Evolutionary conservation across 2,797 vertebrate genomes (phyloP).

Genomic region (Emydoidea blandingii): DNA sequence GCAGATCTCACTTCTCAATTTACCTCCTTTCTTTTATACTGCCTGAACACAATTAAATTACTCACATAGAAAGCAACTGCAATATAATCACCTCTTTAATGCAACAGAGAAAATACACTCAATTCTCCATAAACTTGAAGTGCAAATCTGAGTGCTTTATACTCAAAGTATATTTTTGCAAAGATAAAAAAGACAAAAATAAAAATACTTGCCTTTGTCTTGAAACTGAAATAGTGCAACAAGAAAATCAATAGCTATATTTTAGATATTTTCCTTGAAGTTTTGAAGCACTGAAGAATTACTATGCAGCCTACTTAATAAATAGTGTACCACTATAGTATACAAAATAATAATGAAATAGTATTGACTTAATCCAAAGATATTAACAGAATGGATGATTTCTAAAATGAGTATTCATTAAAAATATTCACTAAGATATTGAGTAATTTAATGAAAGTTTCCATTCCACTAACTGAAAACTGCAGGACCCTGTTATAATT

Average conservation of each 20-base stretch:
- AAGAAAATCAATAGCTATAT: background rate
- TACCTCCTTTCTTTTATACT: background rate
- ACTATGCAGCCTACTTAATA: rapidly evolving
- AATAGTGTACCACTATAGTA: background rate
- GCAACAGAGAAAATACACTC: background rate
- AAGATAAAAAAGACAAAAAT: background rate
- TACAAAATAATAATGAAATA: background rate
- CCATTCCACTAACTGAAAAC: slow-evolving; percentile 6
- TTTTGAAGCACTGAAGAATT: slow-evolving; percentile 13
- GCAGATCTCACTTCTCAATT: background rate
- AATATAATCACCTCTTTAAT: background rate
- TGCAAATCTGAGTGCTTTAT: background rate
- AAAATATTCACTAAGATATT: background rate
- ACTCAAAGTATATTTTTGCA: background rate
- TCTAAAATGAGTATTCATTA: background rate
- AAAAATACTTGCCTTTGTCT: background rate
- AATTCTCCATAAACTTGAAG: background rate
- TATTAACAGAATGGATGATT: background rate
- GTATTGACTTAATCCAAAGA: background rate
- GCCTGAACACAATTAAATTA: rapidly evolving
- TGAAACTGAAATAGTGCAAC: background rate
- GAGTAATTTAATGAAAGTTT: background rate
- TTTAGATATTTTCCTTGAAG: background rate
- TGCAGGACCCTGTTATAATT: slow-evolving; percentile 32
- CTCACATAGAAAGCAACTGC: background rate